A percentile compares a stretch with the other conserved stretches of the same genome.
Evolutionary conservation across 2,797 vertebrate genomes (phyloP).

Genomic region (Loris lydekkerianus): DNA sequence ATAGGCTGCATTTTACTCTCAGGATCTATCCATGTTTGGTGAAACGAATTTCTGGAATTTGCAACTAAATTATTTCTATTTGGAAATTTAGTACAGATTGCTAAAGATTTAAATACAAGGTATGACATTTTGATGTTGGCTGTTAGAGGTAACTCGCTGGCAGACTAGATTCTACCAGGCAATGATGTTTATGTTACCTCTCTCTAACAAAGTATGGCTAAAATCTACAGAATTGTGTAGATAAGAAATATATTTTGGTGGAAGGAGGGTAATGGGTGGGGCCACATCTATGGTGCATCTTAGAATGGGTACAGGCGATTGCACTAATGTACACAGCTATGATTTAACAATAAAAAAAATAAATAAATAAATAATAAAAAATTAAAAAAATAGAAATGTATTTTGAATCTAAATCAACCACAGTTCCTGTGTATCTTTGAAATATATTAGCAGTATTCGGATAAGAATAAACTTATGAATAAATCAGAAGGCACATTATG

Average conservation of each 20-base stretch:
- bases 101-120: background rate
- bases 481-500: slow-evolving; percentile 52
- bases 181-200: slow-evolving; percentile 16
- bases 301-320: no score
- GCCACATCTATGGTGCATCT: no score
- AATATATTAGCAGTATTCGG: slow-evolving; percentile 66
- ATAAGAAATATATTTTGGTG: slow-evolving; percentile 47
- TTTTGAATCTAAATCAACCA: slow-evolving; percentile 73
- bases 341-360: no score
- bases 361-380: no score
- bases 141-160: slow-evolving; percentile 48
- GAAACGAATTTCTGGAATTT: slow-evolving; percentile 64
- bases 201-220: slow-evolving; percentile 52
- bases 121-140: background rate
- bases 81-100: background rate
- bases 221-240: slow-evolving; percentile 19
- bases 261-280: no score
- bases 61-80: slow-evolving; percentile 52
- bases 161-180: background rate
- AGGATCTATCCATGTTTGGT: background rate
- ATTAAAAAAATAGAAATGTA: background rate
- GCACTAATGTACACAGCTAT: no score
- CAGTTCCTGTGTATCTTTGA: slow-evolving; percentile 38
- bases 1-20: slow-evolving; percentile 34
- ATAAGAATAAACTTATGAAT: slow-evolving; percentile 40